Conservation (phyloP, 37 sponge, comb jelly and placozoan genomes). For the Ephydatia muelleri region DNA sequence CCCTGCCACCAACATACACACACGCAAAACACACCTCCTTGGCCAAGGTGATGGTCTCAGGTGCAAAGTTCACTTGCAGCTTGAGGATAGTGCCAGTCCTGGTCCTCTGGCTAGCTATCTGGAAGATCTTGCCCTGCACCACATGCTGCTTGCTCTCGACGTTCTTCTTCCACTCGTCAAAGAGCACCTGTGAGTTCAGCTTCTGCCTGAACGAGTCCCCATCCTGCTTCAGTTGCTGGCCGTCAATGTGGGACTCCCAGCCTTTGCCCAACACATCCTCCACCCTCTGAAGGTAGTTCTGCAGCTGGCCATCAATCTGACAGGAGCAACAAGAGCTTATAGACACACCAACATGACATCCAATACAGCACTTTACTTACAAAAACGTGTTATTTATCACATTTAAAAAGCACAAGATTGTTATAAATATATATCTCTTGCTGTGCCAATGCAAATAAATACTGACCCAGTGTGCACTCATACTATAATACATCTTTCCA, state of each 20-base stretch:
- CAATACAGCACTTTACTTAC: not conserved
- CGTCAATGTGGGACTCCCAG: conserved; percentile 95
- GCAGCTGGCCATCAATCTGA: conserved; percentile 95
- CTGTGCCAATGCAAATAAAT: too few species aligned
- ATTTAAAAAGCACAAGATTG: too few species aligned
- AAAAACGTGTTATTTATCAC: too few species aligned
- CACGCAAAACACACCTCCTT: conserved; percentile 94
- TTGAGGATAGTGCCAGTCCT: conserved; percentile 68
- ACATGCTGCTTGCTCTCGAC: conserved; percentile 67
- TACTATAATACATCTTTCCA: too few species aligned
- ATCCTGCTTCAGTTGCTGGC: conserved; percentile 93
- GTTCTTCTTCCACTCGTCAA: conserved; percentile 80
- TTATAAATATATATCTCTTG: too few species aligned
- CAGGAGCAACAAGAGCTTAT: not conserved
- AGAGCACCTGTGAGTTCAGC: conserved; percentile 88
- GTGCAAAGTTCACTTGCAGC: conserved; percentile 90
- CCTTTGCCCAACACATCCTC: conserved; percentile 94
- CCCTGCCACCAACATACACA: too few species aligned
- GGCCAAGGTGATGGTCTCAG: conserved; percentile 92
- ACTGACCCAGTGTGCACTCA: too few species aligned
- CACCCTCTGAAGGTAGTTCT: conserved; percentile 85
- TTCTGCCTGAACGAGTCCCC: conserved; percentile 95
- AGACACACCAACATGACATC: not conserved
- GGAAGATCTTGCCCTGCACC: conserved; percentile 84
- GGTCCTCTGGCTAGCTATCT: conserved; percentile 64